phyloP scores from a whole-genome alignment of 2,797 vertebrate genomes.

The Chrosomus eos region DNA sequence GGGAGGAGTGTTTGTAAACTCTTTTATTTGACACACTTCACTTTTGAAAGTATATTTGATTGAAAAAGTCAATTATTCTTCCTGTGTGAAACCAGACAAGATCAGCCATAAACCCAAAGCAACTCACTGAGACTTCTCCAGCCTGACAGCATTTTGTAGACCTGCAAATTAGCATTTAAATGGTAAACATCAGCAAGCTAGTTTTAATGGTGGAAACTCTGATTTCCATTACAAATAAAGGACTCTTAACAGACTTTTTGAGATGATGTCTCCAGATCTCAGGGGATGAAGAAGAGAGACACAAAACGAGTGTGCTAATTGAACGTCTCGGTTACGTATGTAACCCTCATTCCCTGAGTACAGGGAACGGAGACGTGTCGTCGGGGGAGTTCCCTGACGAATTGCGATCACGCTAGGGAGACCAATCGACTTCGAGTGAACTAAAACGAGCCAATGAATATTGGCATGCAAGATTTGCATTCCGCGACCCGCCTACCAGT shows the following conservation, averaged over 20 bases:
- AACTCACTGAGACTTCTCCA: slow-evolving; percentile 48
- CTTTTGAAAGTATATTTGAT: slow-evolving; percentile 8
- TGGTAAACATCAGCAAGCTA: slow-evolving; percentile 58
- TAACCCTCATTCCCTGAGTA: too few relatives aligned
- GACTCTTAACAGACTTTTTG: slow-evolving; percentile 52
- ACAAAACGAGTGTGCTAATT: slow-evolving; percentile 23
- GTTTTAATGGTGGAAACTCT: slow-evolving; percentile 47
- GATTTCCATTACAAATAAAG: slow-evolving; percentile 52
- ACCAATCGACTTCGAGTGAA: too few relatives aligned
- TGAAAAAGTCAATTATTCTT: slow-evolving; percentile 46
- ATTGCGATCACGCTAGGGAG: too few relatives aligned
- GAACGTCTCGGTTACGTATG: too few relatives aligned
- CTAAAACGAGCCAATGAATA: too few relatives aligned
- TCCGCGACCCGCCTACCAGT: too few relatives aligned
- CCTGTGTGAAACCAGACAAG: slow-evolving; percentile 40
- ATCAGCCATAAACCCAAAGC: slow-evolving; percentile 54
- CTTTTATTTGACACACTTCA: not conserved
- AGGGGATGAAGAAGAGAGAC: not conserved
- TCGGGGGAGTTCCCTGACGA: too few relatives aligned
- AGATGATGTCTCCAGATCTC: slow-evolving; percentile 25
- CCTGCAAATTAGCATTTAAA: slow-evolving; percentile 63
- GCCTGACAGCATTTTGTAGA: slow-evolving; percentile 48
- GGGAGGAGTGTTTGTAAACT: not conserved
- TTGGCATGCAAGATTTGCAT: too few relatives aligned
- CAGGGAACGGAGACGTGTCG: too few relatives aligned